Base-by-base conservation (phyloP, 2,888 invertebrate species). In the Neoascia interrupta region DNA sequence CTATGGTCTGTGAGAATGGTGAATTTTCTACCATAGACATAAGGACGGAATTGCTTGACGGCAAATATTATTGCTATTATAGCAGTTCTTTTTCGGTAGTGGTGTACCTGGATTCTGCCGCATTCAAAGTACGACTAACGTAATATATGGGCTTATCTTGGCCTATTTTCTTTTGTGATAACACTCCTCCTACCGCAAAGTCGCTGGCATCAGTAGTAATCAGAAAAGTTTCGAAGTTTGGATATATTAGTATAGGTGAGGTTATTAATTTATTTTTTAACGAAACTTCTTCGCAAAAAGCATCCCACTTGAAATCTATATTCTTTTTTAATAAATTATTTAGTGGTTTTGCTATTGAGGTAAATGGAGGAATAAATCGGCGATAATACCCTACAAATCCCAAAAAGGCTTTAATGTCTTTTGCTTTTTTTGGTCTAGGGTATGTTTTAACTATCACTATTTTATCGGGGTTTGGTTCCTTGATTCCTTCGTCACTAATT, bases 61-160 rank as follows among this genome's bases (percentile, higher is more conserved):
- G 58, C 58, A 13, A 56, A 41, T 21, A 56, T 41, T 19, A 56
- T 56, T 47, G 84, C 84, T 5, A n/a, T n/a, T n/a, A n/a, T n/a
- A 83, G 34, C 11, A 69, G 16, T 51, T 85, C 85, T 43, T 75
- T 81, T 51, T 81, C 58, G 18, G 76, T 81, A 41, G 80, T 41
- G 15, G 41, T 81, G 58, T 82, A 82, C 47, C 66, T 73, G 47
- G 56, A 49, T 45, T 79, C 74, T 26, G 70, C 63, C 23, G 72
- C 72, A 31, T 80, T 82, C 16, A 80, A 21, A 10, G 79, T 81
- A 5, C 79, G 51, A 43, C 75, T 81, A 16, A 74, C 73, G 43
- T 63, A 81, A 15, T 69, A 72, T 47, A 82, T 75, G 21, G 81
- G 79, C 60, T 82, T 72, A 16, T 56, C 37, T 84, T 84, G 6